Base-by-base conservation (phyloP, 1,140 invertebrate species). In the Lethocerus indicus region DNA sequence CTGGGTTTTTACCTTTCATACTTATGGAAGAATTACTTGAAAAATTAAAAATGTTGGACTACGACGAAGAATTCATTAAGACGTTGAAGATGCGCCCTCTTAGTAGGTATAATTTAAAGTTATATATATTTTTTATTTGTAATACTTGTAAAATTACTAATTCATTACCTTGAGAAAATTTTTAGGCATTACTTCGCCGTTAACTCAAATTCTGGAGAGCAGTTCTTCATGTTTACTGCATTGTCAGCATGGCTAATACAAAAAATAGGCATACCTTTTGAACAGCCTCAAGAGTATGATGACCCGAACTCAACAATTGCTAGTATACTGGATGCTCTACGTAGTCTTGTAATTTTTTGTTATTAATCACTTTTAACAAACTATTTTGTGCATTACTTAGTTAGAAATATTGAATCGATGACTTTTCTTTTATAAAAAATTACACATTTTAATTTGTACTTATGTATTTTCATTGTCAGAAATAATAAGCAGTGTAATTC, bases 211-310 rank as follows among this genome's bases (percentile, higher is more conserved):
- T 79, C 92, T 27, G 92, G 91, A 4, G 94, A 98, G 64, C 94
- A 98, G 64, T 97, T 97, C 70, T 93, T 81, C 60, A 76, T 87
- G 56, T 97, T 97, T 63, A 83, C 85, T 0, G 81, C 86, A 3
- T 69, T 95, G 23, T 80, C 87, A 39, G 86, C 89, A 16, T 98
- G 91, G 92, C 66, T 98, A 1, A 81, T 95, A 56, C 71, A 81
- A 51, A 89, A 88, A 69, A 67, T 72, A 57, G 89, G 90, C 6
- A 79, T 75, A 60, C 66, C 72, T 29, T 87, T 95, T 69, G 83
- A 89, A 49, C 75, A 79, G 51, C 90, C 90, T 2, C 83, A 92
- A 66, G 91, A 95, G 71, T 86, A 81, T 60, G 90, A 97, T 66
- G 91, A 95, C 66, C 91, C 91, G 1, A 95, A 95, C 71, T 78